Evolutionary conservation across 2,113 vertebrate species (phyloP).

Genomic region (Zeus faber): DNA sequence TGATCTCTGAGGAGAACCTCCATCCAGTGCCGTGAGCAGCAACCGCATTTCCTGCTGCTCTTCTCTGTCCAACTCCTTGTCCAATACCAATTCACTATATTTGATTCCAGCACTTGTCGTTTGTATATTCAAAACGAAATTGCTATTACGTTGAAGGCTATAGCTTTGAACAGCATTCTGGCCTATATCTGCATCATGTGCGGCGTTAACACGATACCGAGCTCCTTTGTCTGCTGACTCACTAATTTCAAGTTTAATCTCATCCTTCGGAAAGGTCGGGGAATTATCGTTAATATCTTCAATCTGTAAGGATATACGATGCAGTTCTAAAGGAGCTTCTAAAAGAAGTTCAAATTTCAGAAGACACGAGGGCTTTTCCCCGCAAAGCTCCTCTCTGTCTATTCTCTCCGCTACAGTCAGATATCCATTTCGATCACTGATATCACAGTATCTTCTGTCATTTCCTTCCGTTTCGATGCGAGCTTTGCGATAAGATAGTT

Average conservation of each 20-base stretch:
- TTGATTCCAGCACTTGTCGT: slow-evolving; percentile 55
- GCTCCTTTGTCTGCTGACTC: slow-evolving; percentile 51
- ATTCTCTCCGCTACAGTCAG: slow-evolving; percentile 60
- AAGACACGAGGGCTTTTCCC: slow-evolving; percentile 39
- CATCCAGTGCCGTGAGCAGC: slow-evolving; percentile 39
- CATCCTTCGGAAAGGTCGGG: slow-evolving; percentile 49
- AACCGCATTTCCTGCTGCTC: slow-evolving; percentile 16
- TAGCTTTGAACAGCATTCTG: slow-evolving; percentile 50
- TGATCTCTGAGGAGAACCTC: slow-evolving; percentile 41
- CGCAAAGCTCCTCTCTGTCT: slow-evolving; percentile 69
- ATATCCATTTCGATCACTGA: slow-evolving; percentile 57
- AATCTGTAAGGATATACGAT: slow-evolving; percentile 54
- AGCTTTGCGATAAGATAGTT: slow-evolving; percentile 33
- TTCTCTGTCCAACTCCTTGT: slow-evolving; percentile 38
- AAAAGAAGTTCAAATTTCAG: slow-evolving; percentile 64
- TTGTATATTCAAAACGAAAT: slow-evolving; percentile 38
- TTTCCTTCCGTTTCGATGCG: slow-evolving; percentile 45
- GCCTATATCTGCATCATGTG: slow-evolving; percentile 57
- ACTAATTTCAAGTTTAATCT: slow-evolving; percentile 46
- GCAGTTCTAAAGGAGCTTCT: slow-evolving; percentile 28
- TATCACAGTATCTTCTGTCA: slow-evolving; percentile 45
- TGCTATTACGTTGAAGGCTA: slow-evolving; percentile 28
- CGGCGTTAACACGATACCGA: slow-evolving; percentile 50
- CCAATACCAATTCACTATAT: slow-evolving; percentile 39
- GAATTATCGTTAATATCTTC: slow-evolving; percentile 72